Evolutionary conservation across 2,888 invertebrate species (phyloP), one percentile per base, ranked within the genome.

Genomic region (Nymphalis polychloros): DNA sequence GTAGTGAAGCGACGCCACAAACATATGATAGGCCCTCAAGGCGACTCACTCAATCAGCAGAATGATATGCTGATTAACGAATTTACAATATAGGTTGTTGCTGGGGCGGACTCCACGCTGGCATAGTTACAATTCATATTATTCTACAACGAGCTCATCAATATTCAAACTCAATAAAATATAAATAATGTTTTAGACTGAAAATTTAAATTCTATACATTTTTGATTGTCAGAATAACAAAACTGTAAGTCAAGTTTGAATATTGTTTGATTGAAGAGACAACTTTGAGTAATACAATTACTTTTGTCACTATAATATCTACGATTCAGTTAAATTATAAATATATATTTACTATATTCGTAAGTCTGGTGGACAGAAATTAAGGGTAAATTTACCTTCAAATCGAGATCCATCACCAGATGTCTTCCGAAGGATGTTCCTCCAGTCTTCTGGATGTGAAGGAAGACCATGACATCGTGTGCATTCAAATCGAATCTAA

Each of bases 401-500:
- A 94, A 92, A 89, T 98, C 98, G 82, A 99, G 94, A 93, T 99
- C 98, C 91, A 97, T 96, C 68, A 99, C 99, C 78, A 99, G 94
- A 92, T 99, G 98, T 84, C 97, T 96, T 65, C 99, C 99, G 86
- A 99, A 99, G 8, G 98, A 96, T 52, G 99, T 99, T 41, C 99
- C 99, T 66, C 99, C 99, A 64, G 99, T 99, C 93, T 99, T 99
- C 90, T 99, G 99, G 87, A 99, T 99, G 88, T 99, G 99, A 76
- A 99, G 82, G 93, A 94, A 99, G 65, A 99, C 99, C 94, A 99
- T 97, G 67, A 99, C 99, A 93, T 99, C 99, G 82, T 97, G 97
- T 16, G 97, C 97, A 84, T 97, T 96, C 91, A 97, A 96, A 88
- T 97, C 97, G 90, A 97, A 97, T 81, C 96, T 94, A 87, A 97